Base-by-base conservation (phyloP, 2,797 vertebrate species). In the Emys orbicularis region DNA sequence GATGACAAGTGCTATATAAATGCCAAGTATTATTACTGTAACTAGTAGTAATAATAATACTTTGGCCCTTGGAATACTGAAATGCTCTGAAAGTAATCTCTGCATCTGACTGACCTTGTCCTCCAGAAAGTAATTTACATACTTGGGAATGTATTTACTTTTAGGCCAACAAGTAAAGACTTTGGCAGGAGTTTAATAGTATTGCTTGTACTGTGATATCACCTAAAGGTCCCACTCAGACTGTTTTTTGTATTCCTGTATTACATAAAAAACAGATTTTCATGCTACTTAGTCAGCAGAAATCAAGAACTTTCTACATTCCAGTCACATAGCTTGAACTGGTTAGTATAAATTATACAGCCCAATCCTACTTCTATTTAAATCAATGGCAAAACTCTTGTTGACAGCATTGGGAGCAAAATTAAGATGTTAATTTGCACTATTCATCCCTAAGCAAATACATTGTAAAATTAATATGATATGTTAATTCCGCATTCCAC, bases 401-500 rank as follows among this genome's bases (percentile, higher is more conserved):
- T 65, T 81, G 52, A 29, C 21, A 80, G 87, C 90, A 94, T 68
- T 74, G 87, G 68, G 80, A 50, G 52, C 54, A 94, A 76, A 61
- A 91, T 91, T 85, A 93, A 95, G 68, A 23, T 72, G 79, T 83
- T 77, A 90, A 94, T 0, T 89, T 68, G 88, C 52, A 83, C 61
- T 87, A 84, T 84, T 56, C 56, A 68, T 94, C 91, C 80, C 5
- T 53, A 3, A 44, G 10, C 86, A 13, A 79, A 13, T 41, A 84
- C 29, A 95, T 88, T 53, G 90, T 57, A 94, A 95, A 83, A 93
- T 84, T 92, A 93, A 96, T 93, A 76, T 94, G 79, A 76, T 94
- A 79, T 81, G 89, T 93, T 87, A 94, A 94, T 90, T 94, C 92
- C 94, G 23, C 54, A 68, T 57, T 91, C 72, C 82, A 6, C 47